Base-by-base conservation (phyloP, 2,888 invertebrate species). In the Drosophila nr. perissopoda region DNA sequence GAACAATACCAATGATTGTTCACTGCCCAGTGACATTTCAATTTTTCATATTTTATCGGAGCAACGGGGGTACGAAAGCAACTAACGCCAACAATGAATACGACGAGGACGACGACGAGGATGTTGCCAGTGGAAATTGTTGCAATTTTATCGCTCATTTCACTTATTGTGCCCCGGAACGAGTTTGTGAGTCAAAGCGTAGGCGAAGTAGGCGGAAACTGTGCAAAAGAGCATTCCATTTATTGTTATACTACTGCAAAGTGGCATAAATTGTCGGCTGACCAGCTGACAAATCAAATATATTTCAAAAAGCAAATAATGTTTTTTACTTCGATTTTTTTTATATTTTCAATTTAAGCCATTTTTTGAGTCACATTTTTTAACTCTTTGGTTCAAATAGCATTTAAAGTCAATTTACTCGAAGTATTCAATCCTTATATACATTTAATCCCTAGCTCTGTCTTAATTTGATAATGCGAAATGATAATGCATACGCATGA, bases 141-240 rank as follows among this genome's bases (percentile, higher is more conserved):
- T 90, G 84, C 90, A 89, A 90, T 89, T 90, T 89, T 81, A 89
- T 84, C 79, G 88, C 90, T 88, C 87, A 90, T 89, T 88, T 90
- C 90, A 86, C 89, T 85, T 77, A 84, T 70, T 81, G 76, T 67
- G 69, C 38, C 61, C 29, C 57, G 36, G 40, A 49, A 31, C 33
- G 34, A 40, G 57, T 33, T 49, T 34, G 52, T 18, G n/a, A 40
- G 74, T 38, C 73, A 61, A 40, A 53, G 56, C 73, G 29, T 25
- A 57, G 21, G 18, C 40, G 57, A 25, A 25, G 52, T 53, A 60
- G 78, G 63, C 63, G 61, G 42, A 49, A 42, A 29, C 38, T 33
- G 70, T 36, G 31, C 48, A 59, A 48, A 31, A 42, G 38, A 53
- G 36, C 56, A 58, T 54, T 59, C 36, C 69, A 69, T 66, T 81